phyloP scores from a whole-genome alignment of 2,888 invertebrate genomes.

The Hirudinaria manillensis region DNA sequence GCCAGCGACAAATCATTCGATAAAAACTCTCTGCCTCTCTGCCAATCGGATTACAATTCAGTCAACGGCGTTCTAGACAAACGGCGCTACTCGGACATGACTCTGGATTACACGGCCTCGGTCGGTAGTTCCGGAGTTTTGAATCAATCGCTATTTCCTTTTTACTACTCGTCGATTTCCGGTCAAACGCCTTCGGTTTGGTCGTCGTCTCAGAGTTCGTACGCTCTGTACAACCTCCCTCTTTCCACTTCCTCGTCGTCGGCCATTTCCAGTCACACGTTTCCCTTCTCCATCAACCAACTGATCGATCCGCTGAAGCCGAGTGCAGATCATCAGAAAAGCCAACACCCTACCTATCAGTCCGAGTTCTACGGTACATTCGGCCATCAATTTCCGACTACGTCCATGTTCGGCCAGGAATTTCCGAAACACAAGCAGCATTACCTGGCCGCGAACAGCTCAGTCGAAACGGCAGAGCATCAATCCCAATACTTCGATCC shows the following conservation, averaged over 20 bases:
- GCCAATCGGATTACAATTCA: conserved; percentile 22
- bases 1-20: not conserved
- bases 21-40: conserved; percentile 15
- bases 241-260: conserved; percentile 11
- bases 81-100: not conserved
- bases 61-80: conserved; percentile 9
- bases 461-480: not conserved
- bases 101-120: not conserved
- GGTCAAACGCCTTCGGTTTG: not conserved
- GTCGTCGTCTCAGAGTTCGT: not conserved
- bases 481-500: conserved; percentile 15
- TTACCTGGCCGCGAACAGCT: not conserved
- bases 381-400: not conserved
- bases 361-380: conserved; percentile 3
- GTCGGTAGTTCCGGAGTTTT: not conserved
- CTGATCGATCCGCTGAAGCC: conserved; percentile 24
- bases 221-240: conserved; percentile 3
- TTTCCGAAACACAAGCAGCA: conserved; percentile 3
- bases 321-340: conserved; percentile 9
- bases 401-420: conserved; percentile 4
- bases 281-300: conserved; percentile 28
- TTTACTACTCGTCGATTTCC: conserved; percentile 12
- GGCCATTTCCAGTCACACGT: not conserved
- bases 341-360: not conserved
- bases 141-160: conserved; percentile 9